Percentiles rank a stretch among this genome's conserved stretches.
These are phyloP conservation scores for Mohoua ochrocephala DNA, from an alignment of 2,113 vertebrate genomes.

Conservation along the genomic window DNA sequence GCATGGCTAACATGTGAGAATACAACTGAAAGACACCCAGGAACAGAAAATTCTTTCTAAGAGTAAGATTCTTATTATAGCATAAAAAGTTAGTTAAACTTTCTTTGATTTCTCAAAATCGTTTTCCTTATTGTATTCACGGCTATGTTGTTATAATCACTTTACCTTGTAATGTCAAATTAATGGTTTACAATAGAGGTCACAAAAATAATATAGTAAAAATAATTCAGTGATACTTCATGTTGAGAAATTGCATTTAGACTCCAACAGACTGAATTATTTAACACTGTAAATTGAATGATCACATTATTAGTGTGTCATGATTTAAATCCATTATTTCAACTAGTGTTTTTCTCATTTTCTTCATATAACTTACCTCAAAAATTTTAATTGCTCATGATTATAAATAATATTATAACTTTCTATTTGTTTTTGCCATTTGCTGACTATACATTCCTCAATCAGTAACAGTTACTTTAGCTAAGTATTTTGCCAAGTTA, in stretches of 20 bases:
- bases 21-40: neutral
- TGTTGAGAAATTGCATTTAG: neutral
- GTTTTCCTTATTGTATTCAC: neutral
- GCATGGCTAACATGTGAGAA: neutral
- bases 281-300: neutral
- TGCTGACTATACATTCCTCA: neutral
- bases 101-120: neutral
- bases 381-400: neutral
- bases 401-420: neutral
- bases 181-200: neutral
- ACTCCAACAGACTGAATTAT: slow-evolving; percentile 1
- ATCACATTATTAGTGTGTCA: slow-evolving; percentile 6
- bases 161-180: neutral
- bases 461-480: neutral
- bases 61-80: neutral
- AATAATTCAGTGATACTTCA: neutral
- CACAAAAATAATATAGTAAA: neutral
- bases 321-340: neutral
- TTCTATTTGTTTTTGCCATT: neutral
- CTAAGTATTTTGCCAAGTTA: neutral
- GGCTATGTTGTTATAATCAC: neutral
- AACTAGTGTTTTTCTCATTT: neutral
- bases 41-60: neutral
- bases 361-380: neutral
- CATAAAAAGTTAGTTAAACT: neutral